These are phyloP conservation scores for Eurosta solidaginis DNA, from an alignment of 1,140 invertebrate genomes.

Conservation along the genomic window DNA sequence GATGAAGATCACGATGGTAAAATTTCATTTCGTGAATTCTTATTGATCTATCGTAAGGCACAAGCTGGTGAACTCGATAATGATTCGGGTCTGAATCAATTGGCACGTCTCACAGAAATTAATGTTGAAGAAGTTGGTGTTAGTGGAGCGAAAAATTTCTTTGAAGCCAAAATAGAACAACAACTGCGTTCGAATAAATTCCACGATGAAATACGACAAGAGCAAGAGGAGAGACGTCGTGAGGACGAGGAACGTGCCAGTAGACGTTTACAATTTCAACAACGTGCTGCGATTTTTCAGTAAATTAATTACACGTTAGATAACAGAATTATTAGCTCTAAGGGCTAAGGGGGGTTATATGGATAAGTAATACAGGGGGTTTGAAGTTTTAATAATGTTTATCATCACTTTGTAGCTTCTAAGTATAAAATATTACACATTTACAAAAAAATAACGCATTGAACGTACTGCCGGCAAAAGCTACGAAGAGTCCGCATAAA, in stretches of 20 bases:
- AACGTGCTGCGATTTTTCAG: conserved; percentile 81
- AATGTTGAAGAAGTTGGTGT: conserved; percentile 88
- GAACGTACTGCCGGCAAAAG: no score
- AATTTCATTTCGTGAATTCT: conserved; percentile 91
- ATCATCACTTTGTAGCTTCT: conserved; percentile 15
- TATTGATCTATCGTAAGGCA: conserved; percentile 86
- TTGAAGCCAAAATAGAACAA: conserved; percentile 91
- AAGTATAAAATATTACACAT: background rate
- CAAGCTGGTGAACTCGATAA: conserved; percentile 79
- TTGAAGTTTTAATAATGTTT: background rate
- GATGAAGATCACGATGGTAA: conserved; percentile 89
- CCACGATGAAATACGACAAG: conserved; percentile 83
- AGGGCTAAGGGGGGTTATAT: no score
- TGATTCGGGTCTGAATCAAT: conserved; percentile 80
- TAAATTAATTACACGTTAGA: no score
- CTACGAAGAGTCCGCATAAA: no score
- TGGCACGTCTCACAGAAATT: conserved; percentile 84
- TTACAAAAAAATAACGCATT: background rate
- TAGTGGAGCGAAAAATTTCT: conserved; percentile 86
- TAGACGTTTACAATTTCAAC: conserved; percentile 76
- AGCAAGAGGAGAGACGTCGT: conserved; percentile 81
- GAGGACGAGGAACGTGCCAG: conserved; percentile 78
- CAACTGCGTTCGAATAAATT: conserved; percentile 79
- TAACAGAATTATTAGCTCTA: no score
- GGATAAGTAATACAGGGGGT: background rate